These are phyloP conservation scores for Philereme transversata DNA, from an alignment of 2,888 invertebrate species.

Conservation along the genomic window DNA sequence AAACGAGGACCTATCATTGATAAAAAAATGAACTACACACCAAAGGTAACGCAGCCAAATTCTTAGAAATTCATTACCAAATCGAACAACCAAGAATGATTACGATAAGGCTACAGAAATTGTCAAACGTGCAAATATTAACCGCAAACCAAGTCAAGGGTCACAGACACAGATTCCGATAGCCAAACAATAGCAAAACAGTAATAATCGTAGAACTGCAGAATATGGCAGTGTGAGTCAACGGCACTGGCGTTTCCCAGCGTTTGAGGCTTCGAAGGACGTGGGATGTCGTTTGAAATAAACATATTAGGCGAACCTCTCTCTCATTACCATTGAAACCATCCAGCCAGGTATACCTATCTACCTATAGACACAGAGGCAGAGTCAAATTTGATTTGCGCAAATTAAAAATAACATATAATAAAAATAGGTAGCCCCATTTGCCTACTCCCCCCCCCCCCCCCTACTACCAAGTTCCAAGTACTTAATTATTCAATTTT, in stretches of 20 bases:
- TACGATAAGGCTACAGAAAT: not conserved
- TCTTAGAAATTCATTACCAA: too few species aligned
- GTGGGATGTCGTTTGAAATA: slow-evolving; percentile 52
- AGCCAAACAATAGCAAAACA: slow-evolving; percentile 38
- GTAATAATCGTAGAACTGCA: slow-evolving; percentile 35
- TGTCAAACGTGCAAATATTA: slow-evolving; percentile 27
- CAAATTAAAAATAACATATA: not conserved
- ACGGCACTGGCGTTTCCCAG: slow-evolving; percentile 43
- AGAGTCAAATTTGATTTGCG: too few species aligned
- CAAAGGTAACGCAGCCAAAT: too few species aligned
- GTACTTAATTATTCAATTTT: too few species aligned
- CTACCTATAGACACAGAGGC: slow-evolving; percentile 27
- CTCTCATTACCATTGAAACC: slow-evolving; percentile 56
- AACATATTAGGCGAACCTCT: slow-evolving; percentile 51
- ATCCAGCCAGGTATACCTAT: slow-evolving; percentile 40
- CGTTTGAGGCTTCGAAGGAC: slow-evolving; percentile 32
- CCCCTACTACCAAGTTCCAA: too few species aligned
- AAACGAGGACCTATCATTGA: too few species aligned
- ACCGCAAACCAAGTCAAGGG: slow-evolving; percentile 34
- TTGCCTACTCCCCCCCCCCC: too few species aligned
- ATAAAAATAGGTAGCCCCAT: not conserved
- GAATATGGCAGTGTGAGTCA: slow-evolving; percentile 27
- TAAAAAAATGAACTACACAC: too few species aligned
- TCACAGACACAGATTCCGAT: slow-evolving; percentile 38
- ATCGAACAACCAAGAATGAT: too few species aligned